Evolutionary conservation across 2,113 vertebrate genomes (phyloP).

Genomic region (Nannospalax galili): DNA sequence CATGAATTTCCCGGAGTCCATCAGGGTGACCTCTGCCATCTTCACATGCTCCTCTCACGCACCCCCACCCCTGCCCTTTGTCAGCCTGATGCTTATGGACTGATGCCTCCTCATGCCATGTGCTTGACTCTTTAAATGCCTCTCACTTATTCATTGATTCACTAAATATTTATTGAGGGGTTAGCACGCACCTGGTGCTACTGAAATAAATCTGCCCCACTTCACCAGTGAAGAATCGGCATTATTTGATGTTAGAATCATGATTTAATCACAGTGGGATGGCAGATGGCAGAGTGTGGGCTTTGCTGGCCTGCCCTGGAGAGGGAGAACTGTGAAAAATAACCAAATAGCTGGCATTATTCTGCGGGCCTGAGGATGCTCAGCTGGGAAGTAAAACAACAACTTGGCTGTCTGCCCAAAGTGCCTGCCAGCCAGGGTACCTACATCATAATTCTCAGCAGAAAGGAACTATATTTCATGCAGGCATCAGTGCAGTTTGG

Average conservation of each 20-base stretch:
- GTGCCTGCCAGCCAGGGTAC: neutral
- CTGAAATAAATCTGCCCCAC: neutral
- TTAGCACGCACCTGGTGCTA: neutral
- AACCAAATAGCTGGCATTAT: neutral
- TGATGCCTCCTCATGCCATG: neutral
- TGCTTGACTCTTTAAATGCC: neutral
- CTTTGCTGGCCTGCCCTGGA: neutral
- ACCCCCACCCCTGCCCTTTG: neutral
- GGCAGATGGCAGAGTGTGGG: neutral
- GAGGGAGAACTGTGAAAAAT: neutral
- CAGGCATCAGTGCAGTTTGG: neutral
- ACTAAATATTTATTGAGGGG: neutral
- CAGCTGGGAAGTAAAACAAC: neutral
- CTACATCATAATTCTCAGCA: neutral
- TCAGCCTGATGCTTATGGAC: neutral
- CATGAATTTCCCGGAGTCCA: neutral
- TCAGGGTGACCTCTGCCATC: neutral
- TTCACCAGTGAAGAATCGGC: neutral
- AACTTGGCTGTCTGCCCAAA: neutral
- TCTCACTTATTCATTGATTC: neutral
- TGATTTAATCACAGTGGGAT: neutral
- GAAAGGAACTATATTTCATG: slow-evolving; percentile 24
- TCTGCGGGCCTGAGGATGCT: neutral
- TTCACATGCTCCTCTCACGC: neutral
- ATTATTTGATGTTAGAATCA: neutral